Conservation (phyloP, 2,888 invertebrate genomes). For the Cataglyphis cursor region DNA sequence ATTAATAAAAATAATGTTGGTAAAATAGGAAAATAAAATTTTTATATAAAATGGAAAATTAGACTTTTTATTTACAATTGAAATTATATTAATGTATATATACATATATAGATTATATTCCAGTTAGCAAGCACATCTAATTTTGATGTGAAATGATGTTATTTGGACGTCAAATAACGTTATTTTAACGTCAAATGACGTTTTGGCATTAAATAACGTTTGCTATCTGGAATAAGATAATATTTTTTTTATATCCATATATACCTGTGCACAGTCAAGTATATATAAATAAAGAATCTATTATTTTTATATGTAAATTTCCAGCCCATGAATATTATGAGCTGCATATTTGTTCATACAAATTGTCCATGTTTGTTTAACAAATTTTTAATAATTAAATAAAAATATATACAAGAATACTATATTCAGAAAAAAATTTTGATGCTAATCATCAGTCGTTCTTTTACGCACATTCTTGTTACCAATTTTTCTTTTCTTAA, state of each 20-base stretch:
- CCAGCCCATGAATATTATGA: background rate
- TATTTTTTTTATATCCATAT: slow-evolving; percentile 12
- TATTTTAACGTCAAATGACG: no score
- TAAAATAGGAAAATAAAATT: background rate
- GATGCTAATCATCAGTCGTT: slow-evolving; percentile 88
- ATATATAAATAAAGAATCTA: background rate
- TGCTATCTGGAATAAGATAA: background rate
- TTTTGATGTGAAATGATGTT: no score
- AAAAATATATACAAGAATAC: background rate
- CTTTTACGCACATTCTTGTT: slow-evolving; percentile 90
- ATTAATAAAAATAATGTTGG: slow-evolving; percentile 31
- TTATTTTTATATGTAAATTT: background rate
- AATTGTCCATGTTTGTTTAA: background rate
- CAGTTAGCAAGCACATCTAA: no score
- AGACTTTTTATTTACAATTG: slow-evolving; percentile 23
- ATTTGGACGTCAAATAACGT: no score
- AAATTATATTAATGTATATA: slow-evolving; percentile 6
- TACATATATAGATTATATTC: background rate
- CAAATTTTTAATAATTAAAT: background rate
- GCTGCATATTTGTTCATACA: background rate
- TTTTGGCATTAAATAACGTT: no score
- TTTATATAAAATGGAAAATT: slow-evolving; percentile 15
- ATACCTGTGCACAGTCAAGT: background rate
- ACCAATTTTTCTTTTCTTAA: slow-evolving; percentile 91
- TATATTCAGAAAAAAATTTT: background rate